Conservation (phyloP, 2,797 vertebrate genomes). For the Otolemur crassicaudatus region DNA sequence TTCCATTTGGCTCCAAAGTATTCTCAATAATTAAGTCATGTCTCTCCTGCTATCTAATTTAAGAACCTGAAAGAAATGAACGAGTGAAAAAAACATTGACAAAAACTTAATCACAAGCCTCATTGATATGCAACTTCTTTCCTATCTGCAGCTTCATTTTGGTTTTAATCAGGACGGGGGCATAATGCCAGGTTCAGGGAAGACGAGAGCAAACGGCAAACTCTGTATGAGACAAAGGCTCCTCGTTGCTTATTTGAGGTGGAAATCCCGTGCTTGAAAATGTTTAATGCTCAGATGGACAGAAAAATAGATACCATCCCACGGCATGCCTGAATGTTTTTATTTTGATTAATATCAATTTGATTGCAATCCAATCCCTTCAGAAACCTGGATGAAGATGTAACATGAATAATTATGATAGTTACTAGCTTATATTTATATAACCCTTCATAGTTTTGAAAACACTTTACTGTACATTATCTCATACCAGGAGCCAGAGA, state of each 20-base stretch:
- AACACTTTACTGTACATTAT: not conserved
- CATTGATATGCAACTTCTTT: constrained; percentile 45
- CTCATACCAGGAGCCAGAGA: constrained; percentile 40
- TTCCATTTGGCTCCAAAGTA: constrained; percentile 74
- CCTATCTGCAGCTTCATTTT: constrained; percentile 6
- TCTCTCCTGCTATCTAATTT: constrained; percentile 67
- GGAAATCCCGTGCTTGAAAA: constrained; percentile 38
- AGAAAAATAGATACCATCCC: constrained; percentile 65
- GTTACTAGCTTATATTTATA: constrained; percentile 60
- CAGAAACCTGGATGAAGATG: constrained; percentile 57
- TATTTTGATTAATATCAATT: constrained; percentile 55
- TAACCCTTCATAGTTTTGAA: constrained; percentile 39
- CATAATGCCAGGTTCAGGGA: not conserved
- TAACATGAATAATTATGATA: constrained; percentile 47
- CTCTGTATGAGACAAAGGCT: not conserved
- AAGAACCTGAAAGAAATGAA: constrained; percentile 54
- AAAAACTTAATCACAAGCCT: constrained; percentile 34
- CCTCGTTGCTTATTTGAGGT: not conserved
- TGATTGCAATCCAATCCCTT: constrained; percentile 48
- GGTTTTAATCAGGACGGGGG: constrained; percentile 57
- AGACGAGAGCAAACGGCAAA: not conserved
- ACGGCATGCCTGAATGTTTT: constrained; percentile 45
- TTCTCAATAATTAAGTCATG: constrained; percentile 71
- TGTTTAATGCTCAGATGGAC: constrained; percentile 45
- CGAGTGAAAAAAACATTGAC: not conserved